These are phyloP conservation scores for Argopecten irradians DNA, from an alignment of 1,140 invertebrate species.

Conservation along the genomic window DNA sequence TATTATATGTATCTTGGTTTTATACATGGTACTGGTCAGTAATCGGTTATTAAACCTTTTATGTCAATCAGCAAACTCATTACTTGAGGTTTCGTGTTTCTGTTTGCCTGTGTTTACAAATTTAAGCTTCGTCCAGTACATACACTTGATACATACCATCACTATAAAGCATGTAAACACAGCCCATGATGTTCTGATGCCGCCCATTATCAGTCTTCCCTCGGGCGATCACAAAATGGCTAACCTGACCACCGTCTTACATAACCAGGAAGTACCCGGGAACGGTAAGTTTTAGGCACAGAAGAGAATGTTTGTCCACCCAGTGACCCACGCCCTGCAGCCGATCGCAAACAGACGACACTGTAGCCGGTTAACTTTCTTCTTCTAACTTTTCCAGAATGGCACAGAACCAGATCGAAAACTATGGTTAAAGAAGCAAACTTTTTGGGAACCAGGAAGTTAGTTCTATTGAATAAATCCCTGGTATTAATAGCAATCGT, in stretches of 20 bases:
- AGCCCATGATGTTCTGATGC: background rate
- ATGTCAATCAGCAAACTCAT: too few species aligned
- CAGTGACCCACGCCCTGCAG: background rate
- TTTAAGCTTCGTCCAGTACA: too few species aligned
- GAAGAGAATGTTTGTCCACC: background rate
- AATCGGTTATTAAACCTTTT: too few species aligned
- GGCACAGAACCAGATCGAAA: background rate
- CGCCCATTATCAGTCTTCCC: background rate
- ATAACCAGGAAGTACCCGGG: background rate
- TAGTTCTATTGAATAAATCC: background rate
- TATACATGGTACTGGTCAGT: too few species aligned
- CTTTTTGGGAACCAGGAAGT: background rate
- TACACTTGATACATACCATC: too few species aligned
- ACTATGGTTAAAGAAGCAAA: background rate
- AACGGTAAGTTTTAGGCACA: background rate
- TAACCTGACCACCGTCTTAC: background rate
- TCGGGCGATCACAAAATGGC: background rate
- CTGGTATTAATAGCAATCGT: background rate
- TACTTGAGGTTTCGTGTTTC: too few species aligned
- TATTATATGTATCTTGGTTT: too few species aligned
- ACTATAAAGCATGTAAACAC: background rate
- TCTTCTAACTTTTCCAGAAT: background rate
- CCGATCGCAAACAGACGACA: background rate
- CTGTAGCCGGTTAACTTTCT: background rate
- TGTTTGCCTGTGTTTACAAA: too few species aligned